These are phyloP conservation scores for Cydia strobilella DNA, from an alignment of 1,140 invertebrate genomes.

Conservation along the genomic window DNA sequence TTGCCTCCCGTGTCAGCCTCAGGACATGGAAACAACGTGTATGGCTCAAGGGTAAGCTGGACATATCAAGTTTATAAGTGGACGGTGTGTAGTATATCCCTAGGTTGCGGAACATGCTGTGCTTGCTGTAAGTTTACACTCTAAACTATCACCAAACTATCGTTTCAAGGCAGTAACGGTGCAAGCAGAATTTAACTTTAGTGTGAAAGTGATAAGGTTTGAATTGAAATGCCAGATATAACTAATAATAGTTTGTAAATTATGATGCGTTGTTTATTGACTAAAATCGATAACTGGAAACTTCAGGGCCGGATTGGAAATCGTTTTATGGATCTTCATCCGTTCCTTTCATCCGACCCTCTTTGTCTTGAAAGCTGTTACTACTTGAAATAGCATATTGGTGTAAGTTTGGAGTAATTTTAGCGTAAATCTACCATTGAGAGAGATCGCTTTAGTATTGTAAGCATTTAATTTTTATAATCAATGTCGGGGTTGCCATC, in stretches of 20 bases:
- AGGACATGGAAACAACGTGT: conserved; percentile 8
- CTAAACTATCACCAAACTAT: conserved; percentile 32
- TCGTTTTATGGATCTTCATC: not conserved
- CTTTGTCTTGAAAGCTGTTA: not conserved
- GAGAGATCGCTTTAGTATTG: conserved; percentile 69
- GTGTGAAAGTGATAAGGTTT: not conserved
- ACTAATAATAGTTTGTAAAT: too few relatives aligned
- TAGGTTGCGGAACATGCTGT: conserved; percentile 49
- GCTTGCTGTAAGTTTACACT: conserved; percentile 40
- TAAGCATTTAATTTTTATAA: conserved; percentile 56
- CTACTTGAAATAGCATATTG: conserved; percentile 21
- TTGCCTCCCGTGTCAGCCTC: not conserved
- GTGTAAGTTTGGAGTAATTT: conserved; percentile 35
- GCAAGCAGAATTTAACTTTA: not conserved
- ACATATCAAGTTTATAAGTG: conserved; percentile 64
- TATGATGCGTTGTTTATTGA: too few relatives aligned
- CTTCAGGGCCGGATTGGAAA: not conserved
- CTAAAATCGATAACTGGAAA: too few relatives aligned
- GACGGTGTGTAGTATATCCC: conserved; percentile 61
- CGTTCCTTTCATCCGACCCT: not conserved
- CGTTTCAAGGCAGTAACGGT: not conserved
- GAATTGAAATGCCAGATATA: not conserved
- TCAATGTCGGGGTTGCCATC: conserved; percentile 58
- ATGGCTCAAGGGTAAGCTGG: conserved; percentile 55
- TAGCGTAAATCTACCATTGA: conserved; percentile 58